Evolutionary conservation across 2,888 invertebrate species (phyloP).

Genomic region (Melikaiella ostensackeni): DNA sequence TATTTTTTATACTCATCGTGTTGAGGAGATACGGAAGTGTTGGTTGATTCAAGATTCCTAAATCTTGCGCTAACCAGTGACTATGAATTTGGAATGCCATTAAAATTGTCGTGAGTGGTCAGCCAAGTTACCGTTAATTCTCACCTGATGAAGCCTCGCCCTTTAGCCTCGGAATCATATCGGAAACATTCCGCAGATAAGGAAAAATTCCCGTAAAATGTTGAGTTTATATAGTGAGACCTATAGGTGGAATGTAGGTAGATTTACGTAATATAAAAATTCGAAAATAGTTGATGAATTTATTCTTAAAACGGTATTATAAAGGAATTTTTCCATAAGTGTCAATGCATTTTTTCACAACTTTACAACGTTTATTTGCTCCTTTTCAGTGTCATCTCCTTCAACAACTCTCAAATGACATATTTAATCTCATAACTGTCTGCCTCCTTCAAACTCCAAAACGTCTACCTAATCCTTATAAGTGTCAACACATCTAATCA

Average conservation of each 20-base stretch:
- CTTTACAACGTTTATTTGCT: too few relatives aligned
- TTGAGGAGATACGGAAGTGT: conserved; percentile 20
- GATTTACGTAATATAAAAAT: too few relatives aligned
- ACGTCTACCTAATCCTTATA: too few relatives aligned
- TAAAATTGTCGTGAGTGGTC: conserved; percentile 49
- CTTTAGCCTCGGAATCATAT: conserved; percentile 42
- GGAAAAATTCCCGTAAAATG: not conserved
- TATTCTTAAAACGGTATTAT: not conserved
- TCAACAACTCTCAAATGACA: too few relatives aligned
- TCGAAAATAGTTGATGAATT: not conserved
- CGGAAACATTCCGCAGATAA: conserved; percentile 31
- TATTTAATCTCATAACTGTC: too few relatives aligned
- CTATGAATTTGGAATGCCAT: conserved; percentile 43
- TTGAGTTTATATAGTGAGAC: not conserved
- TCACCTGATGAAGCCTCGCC: conserved; percentile 45
- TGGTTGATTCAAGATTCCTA: conserved; percentile 4
- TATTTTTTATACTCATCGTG: not conserved
- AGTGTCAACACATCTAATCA: too few relatives aligned
- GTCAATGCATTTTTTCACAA: too few relatives aligned
- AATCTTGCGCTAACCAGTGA: conserved; percentile 1
- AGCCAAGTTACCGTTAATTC: conserved; percentile 49
- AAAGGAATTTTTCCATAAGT: not conserved
- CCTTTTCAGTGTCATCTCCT: too few relatives aligned
- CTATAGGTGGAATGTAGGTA: not conserved
- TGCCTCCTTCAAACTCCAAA: too few relatives aligned